A percentile compares a stretch with the other conserved stretches of the same genome.
Conservation (phyloP, 2,888 invertebrate genomes). For the Copidosoma aretas region DNA sequence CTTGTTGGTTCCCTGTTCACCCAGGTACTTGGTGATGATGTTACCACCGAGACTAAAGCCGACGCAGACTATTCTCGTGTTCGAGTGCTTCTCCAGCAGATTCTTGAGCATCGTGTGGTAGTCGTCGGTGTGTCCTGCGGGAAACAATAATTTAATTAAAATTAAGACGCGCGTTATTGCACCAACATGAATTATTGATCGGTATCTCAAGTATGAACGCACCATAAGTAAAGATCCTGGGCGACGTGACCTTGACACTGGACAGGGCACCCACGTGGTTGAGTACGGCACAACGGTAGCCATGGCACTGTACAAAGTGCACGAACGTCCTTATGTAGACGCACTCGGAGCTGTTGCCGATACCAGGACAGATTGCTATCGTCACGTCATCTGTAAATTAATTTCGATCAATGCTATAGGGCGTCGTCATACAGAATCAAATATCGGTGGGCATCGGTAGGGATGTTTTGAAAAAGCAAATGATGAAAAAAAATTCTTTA, state of each 20-base stretch:
- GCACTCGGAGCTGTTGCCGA: constrained; percentile 93
- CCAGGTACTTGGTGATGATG: constrained; percentile 90
- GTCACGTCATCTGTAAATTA: constrained; percentile 82
- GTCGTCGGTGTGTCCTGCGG: constrained; percentile 86
- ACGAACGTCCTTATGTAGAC: constrained; percentile 94
- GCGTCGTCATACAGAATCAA: too few species aligned
- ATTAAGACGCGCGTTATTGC: background rate
- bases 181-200: background rate
- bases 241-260: constrained; percentile 84
- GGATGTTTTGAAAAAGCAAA: too few species aligned
- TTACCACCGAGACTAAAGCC: constrained; percentile 96
- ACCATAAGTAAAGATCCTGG: constrained; percentile 93
- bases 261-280: constrained; percentile 92
- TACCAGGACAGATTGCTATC: constrained; percentile 88
- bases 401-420: background rate
- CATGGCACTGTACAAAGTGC: constrained; percentile 88
- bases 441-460: too few species aligned
- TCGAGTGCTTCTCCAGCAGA: constrained; percentile 75
- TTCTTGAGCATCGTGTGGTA: constrained; percentile 82
- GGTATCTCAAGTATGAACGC: constrained; percentile 53
- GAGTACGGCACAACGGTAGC: constrained; percentile 89
- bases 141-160: background rate
- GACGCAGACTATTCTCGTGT: constrained; percentile 80
- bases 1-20: constrained; percentile 73
- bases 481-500: too few species aligned